Percentiles rank a stretch among this genome's conserved stretches.
phyloP scores from a whole-genome alignment of 1,140 invertebrate genomes.

The Dreissena rostriformis region DNA sequence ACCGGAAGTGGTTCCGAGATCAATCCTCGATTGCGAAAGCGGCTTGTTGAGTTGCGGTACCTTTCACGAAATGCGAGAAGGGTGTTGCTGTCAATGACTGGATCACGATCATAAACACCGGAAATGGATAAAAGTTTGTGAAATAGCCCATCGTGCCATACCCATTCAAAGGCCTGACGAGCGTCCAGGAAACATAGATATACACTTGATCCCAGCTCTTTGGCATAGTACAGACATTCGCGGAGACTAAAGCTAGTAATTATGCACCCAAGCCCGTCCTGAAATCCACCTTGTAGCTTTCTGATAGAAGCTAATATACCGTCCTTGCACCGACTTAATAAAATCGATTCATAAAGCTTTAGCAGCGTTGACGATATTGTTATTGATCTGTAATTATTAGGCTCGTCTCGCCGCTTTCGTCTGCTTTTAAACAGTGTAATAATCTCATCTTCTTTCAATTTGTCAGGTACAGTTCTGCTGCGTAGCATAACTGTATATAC shows the following conservation, averaged over 20 bases:
- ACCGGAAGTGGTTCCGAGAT: not conserved
- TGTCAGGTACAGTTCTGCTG: too few species aligned
- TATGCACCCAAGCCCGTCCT: slow-evolving; percentile 1
- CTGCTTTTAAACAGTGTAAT: too few species aligned
- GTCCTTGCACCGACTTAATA: too few species aligned
- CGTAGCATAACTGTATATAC: too few species aligned
- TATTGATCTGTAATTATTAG: too few species aligned
- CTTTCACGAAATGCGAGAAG: not conserved
- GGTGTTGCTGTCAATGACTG: not conserved
- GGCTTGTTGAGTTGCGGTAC: slow-evolving; percentile 2
- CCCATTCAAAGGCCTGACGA: not conserved
- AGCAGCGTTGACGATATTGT: too few species aligned
- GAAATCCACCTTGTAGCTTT: slow-evolving; percentile 2
- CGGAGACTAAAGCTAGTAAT: slow-evolving; percentile 29
- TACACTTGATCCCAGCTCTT: not conserved
- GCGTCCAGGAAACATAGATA: slow-evolving; percentile 19
- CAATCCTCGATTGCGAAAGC: not conserved
- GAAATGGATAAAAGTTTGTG: slow-evolving; percentile 1
- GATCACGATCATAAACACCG: not conserved
- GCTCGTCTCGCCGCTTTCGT: too few species aligned
- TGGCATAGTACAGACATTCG: slow-evolving; percentile 1
- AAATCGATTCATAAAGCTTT: too few species aligned
- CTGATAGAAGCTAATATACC: too few species aligned
- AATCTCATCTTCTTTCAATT: too few species aligned
- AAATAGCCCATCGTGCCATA: slow-evolving; percentile 28